These are phyloP conservation scores for Podilymbus podiceps DNA, from an alignment of 2,113 vertebrate genomes.

Conservation along the genomic window DNA sequence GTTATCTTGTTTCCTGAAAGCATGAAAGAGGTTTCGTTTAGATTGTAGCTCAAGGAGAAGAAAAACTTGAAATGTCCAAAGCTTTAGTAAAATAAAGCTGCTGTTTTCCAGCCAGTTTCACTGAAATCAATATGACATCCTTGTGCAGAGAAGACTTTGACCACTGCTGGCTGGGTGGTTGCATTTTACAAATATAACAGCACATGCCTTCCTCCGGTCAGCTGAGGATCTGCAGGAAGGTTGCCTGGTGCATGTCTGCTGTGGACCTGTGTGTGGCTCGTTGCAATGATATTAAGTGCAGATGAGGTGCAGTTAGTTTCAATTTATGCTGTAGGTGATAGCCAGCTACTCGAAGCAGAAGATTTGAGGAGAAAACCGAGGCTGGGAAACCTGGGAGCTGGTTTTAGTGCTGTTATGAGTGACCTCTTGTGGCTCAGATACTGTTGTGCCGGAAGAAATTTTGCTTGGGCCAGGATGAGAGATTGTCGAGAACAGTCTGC, in stretches of 20 bases:
- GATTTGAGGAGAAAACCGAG: rapidly evolving
- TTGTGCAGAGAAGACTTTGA: background rate
- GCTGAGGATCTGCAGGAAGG: background rate
- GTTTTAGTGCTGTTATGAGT: background rate
- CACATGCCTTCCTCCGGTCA: rapidly evolving
- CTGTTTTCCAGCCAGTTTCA: background rate
- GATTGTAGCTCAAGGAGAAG: background rate
- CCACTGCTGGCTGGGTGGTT: too few relatives aligned
- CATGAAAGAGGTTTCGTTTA: background rate
- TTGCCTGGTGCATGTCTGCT: rapidly evolving
- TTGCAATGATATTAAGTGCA: background rate
- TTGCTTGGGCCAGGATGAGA: background rate
- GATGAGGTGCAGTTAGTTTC: background rate
- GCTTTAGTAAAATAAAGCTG: background rate
- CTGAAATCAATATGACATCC: background rate
- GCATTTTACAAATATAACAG: background rate
- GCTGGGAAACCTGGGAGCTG: background rate
- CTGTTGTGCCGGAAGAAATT: background rate
- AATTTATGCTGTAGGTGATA: background rate
- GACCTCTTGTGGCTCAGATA: background rate
- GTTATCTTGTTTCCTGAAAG: background rate
- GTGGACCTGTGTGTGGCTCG: too few relatives aligned
- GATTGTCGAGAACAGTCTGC: rapidly evolving
- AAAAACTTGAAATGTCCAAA: background rate
- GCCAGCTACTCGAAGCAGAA: background rate